These are phyloP conservation scores for Callopanchax toddi DNA, from an alignment of 2,113 vertebrate species.

Conservation along the genomic window DNA sequence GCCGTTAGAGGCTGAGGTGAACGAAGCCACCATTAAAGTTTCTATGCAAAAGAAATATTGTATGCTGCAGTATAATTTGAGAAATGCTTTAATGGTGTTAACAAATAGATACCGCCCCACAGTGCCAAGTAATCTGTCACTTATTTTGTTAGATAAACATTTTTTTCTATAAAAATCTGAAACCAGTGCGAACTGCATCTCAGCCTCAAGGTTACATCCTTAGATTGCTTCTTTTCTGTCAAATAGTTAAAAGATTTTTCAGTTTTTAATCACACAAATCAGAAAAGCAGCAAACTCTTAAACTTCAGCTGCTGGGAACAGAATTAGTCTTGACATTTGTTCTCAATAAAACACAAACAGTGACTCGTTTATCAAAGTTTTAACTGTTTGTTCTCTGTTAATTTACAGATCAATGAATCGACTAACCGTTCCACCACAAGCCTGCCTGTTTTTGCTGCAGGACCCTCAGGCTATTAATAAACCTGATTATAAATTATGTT, in stretches of 20 bases:
- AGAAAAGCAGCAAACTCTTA: background rate
- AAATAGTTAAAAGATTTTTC: background rate
- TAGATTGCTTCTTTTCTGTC: constrained; percentile 6
- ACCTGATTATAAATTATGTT: constrained; percentile 44
- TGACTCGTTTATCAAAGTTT: background rate
- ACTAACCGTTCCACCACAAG: background rate
- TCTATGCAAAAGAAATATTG: no score
- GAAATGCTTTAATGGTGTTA: no score
- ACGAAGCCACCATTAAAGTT: no score
- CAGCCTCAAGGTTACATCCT: constrained; percentile 8
- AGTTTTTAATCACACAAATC: background rate
- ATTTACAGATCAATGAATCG: background rate
- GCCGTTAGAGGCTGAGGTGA: no score
- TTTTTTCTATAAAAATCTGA: constrained; percentile 1
- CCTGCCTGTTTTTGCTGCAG: background rate
- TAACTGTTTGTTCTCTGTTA: background rate
- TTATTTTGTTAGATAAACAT: background rate
- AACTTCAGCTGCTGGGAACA: background rate
- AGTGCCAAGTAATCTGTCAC: background rate
- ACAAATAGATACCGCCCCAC: no score
- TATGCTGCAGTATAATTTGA: no score
- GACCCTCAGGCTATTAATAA: constrained; percentile 20
- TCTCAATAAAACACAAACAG: background rate
- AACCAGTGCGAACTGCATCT: constrained; percentile 4
- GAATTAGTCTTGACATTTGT: background rate